Percentiles rank a stretch among this genome's conserved stretches.
Conservation (phyloP, 2,888 invertebrate genomes). For the Cynaeus angustus region DNA sequence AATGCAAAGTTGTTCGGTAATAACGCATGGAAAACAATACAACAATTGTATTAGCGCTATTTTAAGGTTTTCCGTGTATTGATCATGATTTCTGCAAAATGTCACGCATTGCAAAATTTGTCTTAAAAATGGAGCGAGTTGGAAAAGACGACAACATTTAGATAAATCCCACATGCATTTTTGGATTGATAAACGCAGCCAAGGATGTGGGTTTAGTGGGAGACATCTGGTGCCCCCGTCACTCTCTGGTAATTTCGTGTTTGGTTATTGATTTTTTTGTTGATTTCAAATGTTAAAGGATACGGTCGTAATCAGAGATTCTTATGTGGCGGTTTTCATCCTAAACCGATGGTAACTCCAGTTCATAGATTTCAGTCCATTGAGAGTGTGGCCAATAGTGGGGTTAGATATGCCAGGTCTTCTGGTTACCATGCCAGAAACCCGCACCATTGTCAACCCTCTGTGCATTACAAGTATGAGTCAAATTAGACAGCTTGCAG, state of each 20-base stretch:
- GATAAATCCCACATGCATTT: slow-evolving; percentile 80
- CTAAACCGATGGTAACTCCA: slow-evolving; percentile 82
- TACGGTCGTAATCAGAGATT: slow-evolving; percentile 61
- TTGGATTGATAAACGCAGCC: slow-evolving; percentile 90
- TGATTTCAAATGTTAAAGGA: slow-evolving; percentile 52
- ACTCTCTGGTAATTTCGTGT: slow-evolving; percentile 72
- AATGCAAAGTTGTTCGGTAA: slow-evolving; percentile 16
- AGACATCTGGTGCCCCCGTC: slow-evolving; percentile 82
- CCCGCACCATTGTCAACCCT: slow-evolving; percentile 48
- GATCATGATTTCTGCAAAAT: slow-evolving; percentile 34
- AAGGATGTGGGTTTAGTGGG: slow-evolving; percentile 83
- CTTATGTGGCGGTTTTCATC: slow-evolving; percentile 60
- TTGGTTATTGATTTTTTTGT: background rate
- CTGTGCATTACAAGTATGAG: slow-evolving; percentile 57
- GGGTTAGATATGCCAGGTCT: slow-evolving; percentile 69
- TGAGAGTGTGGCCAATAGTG: slow-evolving; percentile 74
- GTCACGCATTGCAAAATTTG: background rate
- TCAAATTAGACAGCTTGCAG: background rate
- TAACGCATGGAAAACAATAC: background rate
- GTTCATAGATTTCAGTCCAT: slow-evolving; percentile 81
- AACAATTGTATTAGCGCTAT: slow-evolving; percentile 1
- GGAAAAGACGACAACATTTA: slow-evolving; percentile 15
- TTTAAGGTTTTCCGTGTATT: slow-evolving; percentile 30
- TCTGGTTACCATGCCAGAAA: slow-evolving; percentile 56
- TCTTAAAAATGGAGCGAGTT: slow-evolving; percentile 6